Evolutionary conservation across 2,113 vertebrate genomes (phyloP), one percentile per base, ranked within the genome.

Genomic region (Pollachius pollachius): DNA sequence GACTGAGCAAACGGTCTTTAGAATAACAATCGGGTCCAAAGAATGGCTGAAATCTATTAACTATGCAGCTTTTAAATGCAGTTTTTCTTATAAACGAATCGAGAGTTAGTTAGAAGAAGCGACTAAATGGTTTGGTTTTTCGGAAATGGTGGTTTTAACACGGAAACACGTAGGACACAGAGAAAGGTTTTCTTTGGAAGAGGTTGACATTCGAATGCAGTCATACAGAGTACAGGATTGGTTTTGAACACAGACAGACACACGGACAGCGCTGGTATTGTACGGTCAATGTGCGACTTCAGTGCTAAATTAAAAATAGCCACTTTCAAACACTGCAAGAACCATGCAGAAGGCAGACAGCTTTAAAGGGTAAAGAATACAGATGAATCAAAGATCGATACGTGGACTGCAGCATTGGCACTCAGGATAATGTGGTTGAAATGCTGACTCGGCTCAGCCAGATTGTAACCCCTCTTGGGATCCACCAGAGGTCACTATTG

Each of bases 381-480:
- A 82, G 82, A 88, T 85, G 84, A 70, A 84, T 86, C 79, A 84
- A 84, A 84, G 87, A 88, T 89, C 81, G 84, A 88, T 88, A 84
- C 74, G 85, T 62, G 81, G 62, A 83, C 77, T 86, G 85, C 84
- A 81, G 80, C 82, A 72, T 25, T 73, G 81, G 78, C 81, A 85
- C 72, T 84, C 76, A 76, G 78, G 74, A 74, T 86, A 84, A 87
- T 86, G 82, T 80, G 71, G 65, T 73, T 74, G 61, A 83, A 84
- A 85, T 87, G 85, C 85, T 88, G 83, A 82, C 75, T 74, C 7
- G 9, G 77, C 77, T 82, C 66, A 76, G 84, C 77, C 77, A 63
- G 80, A 76, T 66, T 73, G 62, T 73, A 30, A 72, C 78, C 81
- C 76, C 83, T 75, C 67, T 71, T 64, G 15, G 63, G 69, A 81